Percentiles rank a stretch among this genome's conserved stretches.
phyloP scores from a whole-genome alignment of 1,140 invertebrate species.

The Drosophila kepulauana region DNA sequence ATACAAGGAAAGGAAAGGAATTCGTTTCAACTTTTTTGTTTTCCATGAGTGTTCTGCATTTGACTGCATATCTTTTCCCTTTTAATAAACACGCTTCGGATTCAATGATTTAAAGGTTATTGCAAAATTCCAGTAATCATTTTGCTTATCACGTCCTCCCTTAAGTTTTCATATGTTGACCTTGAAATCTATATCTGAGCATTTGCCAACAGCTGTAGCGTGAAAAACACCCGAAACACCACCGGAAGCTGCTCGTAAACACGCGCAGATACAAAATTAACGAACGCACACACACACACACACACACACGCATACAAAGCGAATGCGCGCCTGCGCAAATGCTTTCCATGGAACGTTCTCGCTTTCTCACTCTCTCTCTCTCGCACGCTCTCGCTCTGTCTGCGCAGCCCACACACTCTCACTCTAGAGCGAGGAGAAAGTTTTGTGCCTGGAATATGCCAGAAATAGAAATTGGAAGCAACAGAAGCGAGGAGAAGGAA shows the following conservation, averaged over 20 bases:
- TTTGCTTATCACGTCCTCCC: slow-evolving; percentile 18
- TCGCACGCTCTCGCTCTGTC: neutral
- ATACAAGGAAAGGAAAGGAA: too few relatives aligned
- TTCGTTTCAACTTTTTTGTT: too few relatives aligned
- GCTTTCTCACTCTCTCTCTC: neutral
- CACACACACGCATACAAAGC: neutral
- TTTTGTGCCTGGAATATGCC: slow-evolving; percentile 55
- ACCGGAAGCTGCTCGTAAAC: slow-evolving; percentile 69
- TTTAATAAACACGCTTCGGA: neutral
- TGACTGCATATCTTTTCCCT: neutral
- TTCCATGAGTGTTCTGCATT: too few relatives aligned
- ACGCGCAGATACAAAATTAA: slow-evolving; percentile 19
- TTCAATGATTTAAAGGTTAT: neutral
- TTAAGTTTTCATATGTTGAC: slow-evolving; percentile 61
- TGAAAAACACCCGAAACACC: slow-evolving; percentile 62
- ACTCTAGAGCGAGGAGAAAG: slow-evolving; percentile 59
- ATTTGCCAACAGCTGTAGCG: slow-evolving; percentile 59
- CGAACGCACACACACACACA: slow-evolving; percentile 13
- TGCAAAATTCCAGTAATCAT: slow-evolving; percentile 19
- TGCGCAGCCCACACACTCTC: slow-evolving; percentile 27
- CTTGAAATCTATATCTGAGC: slow-evolving; percentile 58
- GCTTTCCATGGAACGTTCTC: slow-evolving; percentile 29
- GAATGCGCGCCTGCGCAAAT: slow-evolving; percentile 50
- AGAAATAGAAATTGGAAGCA: slow-evolving; percentile 39
- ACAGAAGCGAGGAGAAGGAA: slow-evolving; percentile 12